Evolutionary conservation across 2,888 invertebrate species (phyloP).

Genomic region (Anthrax anthrax): DNA sequence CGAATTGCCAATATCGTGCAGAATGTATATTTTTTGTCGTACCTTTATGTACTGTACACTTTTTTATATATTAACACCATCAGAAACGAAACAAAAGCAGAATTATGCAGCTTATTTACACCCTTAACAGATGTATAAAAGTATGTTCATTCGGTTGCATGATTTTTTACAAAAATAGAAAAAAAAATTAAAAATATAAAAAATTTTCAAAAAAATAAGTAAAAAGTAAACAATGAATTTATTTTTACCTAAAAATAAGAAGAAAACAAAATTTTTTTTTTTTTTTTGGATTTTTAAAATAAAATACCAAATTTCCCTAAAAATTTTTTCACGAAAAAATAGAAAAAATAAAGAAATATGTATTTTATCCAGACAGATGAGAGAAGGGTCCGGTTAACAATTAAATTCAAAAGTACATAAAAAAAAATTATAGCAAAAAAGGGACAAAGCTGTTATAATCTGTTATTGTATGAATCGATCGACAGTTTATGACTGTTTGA

Average conservation of each 20-base stretch:
- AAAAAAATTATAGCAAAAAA: background rate
- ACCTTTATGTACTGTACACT: too few species aligned
- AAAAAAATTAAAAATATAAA: background rate
- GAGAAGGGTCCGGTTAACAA: background rate
- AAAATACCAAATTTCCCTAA: background rate
- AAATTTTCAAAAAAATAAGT: background rate
- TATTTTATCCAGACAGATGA: too few species aligned
- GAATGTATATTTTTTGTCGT: background rate
- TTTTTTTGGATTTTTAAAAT: too few species aligned
- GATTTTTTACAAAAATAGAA: conserved; percentile 10
- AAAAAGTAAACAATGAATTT: background rate
- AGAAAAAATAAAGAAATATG: conserved; percentile 5
- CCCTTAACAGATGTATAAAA: conserved; percentile 8
- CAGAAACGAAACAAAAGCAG: background rate
- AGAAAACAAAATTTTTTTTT: background rate
- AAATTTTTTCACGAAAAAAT: conserved; percentile 6
- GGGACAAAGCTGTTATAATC: conserved; percentile 8
- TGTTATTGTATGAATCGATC: conserved; percentile 3
- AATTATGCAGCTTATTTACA: conserved; percentile 2
- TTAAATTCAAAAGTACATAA: background rate
- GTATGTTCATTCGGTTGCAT: conserved; percentile 8
- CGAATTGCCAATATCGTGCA: conserved; percentile 11
- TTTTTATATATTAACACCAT: too few species aligned
- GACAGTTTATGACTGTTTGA: conserved; percentile 11
- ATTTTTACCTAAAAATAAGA: background rate